These are phyloP conservation scores for Trichoplusia ni DNA, from an alignment of 1,140 invertebrate species.

Conservation along the genomic window DNA sequence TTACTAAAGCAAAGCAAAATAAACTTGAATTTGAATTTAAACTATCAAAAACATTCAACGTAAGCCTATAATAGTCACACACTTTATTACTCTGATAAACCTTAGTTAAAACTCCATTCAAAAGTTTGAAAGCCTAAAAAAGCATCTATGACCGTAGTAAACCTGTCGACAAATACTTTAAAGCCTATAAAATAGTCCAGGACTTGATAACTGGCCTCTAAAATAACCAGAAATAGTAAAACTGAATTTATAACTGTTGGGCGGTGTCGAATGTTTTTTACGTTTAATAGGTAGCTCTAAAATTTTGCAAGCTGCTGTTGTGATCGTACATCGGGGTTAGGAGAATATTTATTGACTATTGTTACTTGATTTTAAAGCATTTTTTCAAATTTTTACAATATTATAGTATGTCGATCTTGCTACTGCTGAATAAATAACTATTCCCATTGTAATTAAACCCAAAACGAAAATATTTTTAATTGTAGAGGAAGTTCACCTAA, in stretches of 20 bases:
- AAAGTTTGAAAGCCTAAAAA: slow-evolving; percentile 15
- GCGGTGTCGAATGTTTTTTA: slow-evolving; percentile 5
- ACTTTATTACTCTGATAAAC: too few species aligned
- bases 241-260: slow-evolving; percentile 6
- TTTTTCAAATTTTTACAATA: too few species aligned
- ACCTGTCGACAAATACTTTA: slow-evolving; percentile 15
- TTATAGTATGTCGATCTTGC: too few species aligned
- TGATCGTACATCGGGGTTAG: neutral
- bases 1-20: too few species aligned
- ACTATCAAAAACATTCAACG: neutral
- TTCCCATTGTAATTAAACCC: too few species aligned
- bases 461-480: too few species aligned
- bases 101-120: slow-evolving; percentile 3
- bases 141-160: neutral
- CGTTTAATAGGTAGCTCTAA: neutral
- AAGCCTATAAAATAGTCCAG: slow-evolving; percentile 22
- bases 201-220: slow-evolving; percentile 13
- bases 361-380: too few species aligned
- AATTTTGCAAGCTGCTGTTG: neutral
- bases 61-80: neutral
- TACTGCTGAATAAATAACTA: too few species aligned
- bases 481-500: too few species aligned
- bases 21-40: neutral
- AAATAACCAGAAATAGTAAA: slow-evolving; percentile 25
- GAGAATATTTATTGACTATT: neutral